phyloP scores from a whole-genome alignment of 2,113 vertebrate species.

The Percopsis transmontana region DNA sequence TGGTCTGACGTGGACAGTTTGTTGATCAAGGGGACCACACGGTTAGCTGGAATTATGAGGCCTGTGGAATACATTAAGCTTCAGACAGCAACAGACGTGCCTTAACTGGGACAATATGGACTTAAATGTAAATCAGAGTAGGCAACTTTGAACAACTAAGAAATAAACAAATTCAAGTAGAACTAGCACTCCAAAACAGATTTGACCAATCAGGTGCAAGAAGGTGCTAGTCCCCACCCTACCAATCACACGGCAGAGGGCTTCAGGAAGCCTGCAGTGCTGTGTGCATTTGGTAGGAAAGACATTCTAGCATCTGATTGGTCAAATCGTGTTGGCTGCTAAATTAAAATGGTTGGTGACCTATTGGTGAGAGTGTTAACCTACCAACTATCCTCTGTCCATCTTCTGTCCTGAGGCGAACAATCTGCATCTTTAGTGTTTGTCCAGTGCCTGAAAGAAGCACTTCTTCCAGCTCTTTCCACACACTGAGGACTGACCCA shows the following conservation, averaged over 20 bases:
- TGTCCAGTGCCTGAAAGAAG: conserved; percentile 92
- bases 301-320: neutral
- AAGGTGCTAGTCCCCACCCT: too few species aligned
- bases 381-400: conserved; percentile 96
- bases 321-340: neutral
- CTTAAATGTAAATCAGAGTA: neutral
- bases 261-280: too few species aligned
- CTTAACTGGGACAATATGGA: neutral
- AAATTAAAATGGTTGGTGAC: neutral
- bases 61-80: conserved; percentile 72
- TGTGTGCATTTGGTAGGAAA: too few species aligned
- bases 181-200: too few species aligned
- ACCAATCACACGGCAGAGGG: too few species aligned
- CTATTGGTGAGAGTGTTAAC: conserved; percentile 5
- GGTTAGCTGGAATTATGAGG: conserved; percentile 96
- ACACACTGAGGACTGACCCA: conserved; percentile 95
- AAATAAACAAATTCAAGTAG: too few species aligned
- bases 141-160: neutral
- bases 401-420: conserved; percentile 93
- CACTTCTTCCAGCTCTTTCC: conserved; percentile 96
- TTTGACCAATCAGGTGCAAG: too few species aligned
- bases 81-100: neutral
- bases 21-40: conserved; percentile 90
- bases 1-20: conserved; percentile 97
- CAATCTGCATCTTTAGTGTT: conserved; percentile 98